These are phyloP conservation scores for Amiota communis DNA, from an alignment of 2,888 invertebrate species.

Conservation along the genomic window DNA sequence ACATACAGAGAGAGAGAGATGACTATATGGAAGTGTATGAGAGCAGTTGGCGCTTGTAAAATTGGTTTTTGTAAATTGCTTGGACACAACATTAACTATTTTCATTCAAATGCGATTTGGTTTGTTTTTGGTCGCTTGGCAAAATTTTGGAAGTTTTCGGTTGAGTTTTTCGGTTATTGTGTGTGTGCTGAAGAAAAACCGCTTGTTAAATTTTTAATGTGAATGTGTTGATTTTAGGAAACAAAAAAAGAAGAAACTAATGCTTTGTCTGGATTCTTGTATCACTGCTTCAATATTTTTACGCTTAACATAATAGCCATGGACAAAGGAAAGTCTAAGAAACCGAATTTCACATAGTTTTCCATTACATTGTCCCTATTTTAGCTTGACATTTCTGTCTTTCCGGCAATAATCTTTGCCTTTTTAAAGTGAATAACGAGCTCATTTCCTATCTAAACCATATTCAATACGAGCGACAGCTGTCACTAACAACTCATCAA, in stretches of 20 bases:
- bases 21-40: too few species aligned
- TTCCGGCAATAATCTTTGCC: neutral
- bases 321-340: neutral
- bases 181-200: slow-evolving; percentile 34
- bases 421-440: neutral
- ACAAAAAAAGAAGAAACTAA: neutral
- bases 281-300: too few species aligned
- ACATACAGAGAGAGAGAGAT: too few species aligned
- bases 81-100: slow-evolving; percentile 63
- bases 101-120: slow-evolving; percentile 63
- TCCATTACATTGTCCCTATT: neutral
- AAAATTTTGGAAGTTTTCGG: neutral
- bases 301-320: too few species aligned
- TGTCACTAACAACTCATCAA: neutral
- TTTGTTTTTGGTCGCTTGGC: slow-evolving; percentile 40
- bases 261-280: too few species aligned
- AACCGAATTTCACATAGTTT: neutral
- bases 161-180: slow-evolving; percentile 1
- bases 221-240: slow-evolving; percentile 32
- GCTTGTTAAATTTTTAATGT: slow-evolving; percentile 64
- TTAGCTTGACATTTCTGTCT: neutral
- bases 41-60: slow-evolving; percentile 56
- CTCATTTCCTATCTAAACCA: neutral
- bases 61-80: slow-evolving; percentile 65
- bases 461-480: neutral